Base-by-base conservation (phyloP, 1,140 invertebrate species). In the Bombus polaris region DNA sequence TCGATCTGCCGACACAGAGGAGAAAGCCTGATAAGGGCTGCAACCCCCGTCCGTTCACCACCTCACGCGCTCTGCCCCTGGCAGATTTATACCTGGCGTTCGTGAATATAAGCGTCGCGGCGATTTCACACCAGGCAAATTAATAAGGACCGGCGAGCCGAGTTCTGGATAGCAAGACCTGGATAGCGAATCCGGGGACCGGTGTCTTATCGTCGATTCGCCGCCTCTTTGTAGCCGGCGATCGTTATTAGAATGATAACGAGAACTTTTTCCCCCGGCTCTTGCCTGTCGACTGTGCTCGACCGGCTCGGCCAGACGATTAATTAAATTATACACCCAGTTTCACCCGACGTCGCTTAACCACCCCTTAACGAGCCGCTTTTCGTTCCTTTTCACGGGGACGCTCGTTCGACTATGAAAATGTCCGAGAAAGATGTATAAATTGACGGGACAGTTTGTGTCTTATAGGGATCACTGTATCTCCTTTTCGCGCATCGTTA, bases 11-110 rank as follows among this genome's bases (percentile, higher is more conserved):
- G 71, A 76, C 92, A 86, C 81, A 82, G 76, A 88, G 87, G 83
- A 88, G 89, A 88, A 80, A 76, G 71, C 87, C 89, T 92, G 92
- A 94, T 94, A 94, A 94, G 93, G 92, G 86, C 86, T 92, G 91
- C 88, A 62, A 42, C 18, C 35, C 35, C 59, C 62, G 59, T 28
- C 44, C 18, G 65, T 42, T n/a, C 53, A 59, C 15, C 35, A 28
- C 35, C 76, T 35, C 74, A 47, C 83, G 32, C 28, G 22, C 47
- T 25, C 57, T 81, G 37, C 66, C 47, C 42, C 84, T 82, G 85
- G 86, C 89, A 93, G 91, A 93, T 93, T 93, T 93, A 93, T 93
- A 87, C 62, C 47, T 65, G 37, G 1, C 39, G 72, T 78, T 72
- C 80, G 72, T 39, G 71, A 83, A 76, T 62, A 62, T 68, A 73